These are phyloP conservation scores for Orientallactaga sibirica DNA, from an alignment of 2,797 vertebrate species.

Conservation along the genomic window DNA sequence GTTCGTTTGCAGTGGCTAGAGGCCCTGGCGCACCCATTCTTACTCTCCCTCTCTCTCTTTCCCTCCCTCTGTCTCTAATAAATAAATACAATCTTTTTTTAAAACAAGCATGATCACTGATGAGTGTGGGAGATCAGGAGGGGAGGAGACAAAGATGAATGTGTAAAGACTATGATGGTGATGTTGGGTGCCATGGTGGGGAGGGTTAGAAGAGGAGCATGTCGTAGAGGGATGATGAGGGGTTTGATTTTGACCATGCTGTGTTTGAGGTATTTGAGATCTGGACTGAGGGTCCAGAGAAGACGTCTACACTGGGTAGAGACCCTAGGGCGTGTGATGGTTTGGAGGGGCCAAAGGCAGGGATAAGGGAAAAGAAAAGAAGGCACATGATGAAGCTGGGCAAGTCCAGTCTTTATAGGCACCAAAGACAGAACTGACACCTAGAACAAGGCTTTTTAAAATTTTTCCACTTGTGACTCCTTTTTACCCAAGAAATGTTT, in stretches of 20 bases:
- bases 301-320: neutral
- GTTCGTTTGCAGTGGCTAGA: too few relatives aligned
- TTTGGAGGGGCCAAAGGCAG: neutral
- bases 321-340: neutral
- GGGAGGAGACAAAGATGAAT: neutral
- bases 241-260: neutral
- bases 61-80: too few relatives aligned
- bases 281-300: neutral
- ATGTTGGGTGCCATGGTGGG: neutral
- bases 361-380: neutral
- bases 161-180: accelerated
- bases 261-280: neutral
- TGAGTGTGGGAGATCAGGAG: too few relatives aligned
- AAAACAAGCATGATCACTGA: too few relatives aligned
- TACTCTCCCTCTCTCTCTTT: too few relatives aligned
- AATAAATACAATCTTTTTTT: too few relatives aligned
- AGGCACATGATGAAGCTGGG: neutral
- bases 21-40: too few relatives aligned
- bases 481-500: neutral
- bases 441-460: neutral
- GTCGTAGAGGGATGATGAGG: neutral
- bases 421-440: neutral
- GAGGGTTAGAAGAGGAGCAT: neutral
- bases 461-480: neutral
- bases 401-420: neutral